These are phyloP conservation scores for Perithous albicinctus DNA, from an alignment of 2,888 invertebrate genomes.

Conservation along the genomic window DNA sequence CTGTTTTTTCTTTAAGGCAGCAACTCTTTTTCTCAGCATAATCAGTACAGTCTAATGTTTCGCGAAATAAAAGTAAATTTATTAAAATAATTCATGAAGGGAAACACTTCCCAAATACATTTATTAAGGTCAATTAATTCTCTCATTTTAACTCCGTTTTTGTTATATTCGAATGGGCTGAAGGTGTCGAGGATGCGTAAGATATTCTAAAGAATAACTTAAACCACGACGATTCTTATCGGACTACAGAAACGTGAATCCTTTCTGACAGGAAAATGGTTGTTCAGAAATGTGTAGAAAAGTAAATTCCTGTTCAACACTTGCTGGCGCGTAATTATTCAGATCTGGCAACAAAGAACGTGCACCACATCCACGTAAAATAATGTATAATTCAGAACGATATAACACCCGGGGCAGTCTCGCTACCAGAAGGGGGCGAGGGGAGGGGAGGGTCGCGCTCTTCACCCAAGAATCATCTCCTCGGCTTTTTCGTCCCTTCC, in stretches of 20 bases:
- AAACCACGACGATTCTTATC: constrained; percentile 36
- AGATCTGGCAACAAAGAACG: constrained; percentile 68
- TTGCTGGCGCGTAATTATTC: constrained; percentile 71
- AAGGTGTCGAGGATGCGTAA: background rate
- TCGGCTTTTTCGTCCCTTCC: constrained; percentile 13
- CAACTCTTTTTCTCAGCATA: too few species aligned
- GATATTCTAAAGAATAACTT: constrained; percentile 19
- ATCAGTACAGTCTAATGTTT: too few species aligned
- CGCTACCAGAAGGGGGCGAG: too few species aligned
- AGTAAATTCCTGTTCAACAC: constrained; percentile 51
- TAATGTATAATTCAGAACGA: constrained; percentile 73
- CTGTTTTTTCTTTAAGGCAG: too few species aligned
- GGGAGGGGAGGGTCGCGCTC: constrained; percentile 36
- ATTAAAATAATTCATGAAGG: too few species aligned
- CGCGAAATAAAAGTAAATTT: too few species aligned
- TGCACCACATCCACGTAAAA: constrained; percentile 65
- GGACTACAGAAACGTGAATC: constrained; percentile 23
- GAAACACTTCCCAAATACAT: background rate
- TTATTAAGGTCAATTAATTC: background rate
- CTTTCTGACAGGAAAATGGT: constrained; percentile 46
- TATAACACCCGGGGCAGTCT: constrained; percentile 63
- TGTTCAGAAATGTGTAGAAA: constrained; percentile 61
- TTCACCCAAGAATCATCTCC: constrained; percentile 34
- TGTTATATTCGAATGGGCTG: background rate
- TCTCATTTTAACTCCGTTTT: background rate